phyloP scores from a whole-genome alignment of 2,888 invertebrate species.

The Lasioglossum oenotherae region DNA sequence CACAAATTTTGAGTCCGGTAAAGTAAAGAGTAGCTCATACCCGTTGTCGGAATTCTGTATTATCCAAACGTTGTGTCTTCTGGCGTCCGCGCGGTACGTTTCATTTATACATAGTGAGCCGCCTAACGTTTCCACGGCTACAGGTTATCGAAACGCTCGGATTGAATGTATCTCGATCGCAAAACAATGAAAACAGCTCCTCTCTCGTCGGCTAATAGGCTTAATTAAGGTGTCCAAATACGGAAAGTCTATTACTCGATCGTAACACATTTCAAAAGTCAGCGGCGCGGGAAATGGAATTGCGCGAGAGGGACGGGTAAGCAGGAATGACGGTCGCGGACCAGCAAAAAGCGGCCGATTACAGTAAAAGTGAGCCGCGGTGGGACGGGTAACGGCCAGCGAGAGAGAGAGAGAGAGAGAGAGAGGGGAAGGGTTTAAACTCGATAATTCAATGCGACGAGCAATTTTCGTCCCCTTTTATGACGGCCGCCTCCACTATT shows the following conservation, averaged over 20 bases:
- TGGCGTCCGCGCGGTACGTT: no score
- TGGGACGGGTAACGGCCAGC: neutral
- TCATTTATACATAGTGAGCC: no score
- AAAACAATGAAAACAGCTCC: neutral
- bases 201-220: neutral
- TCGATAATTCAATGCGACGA: conserved; percentile 56
- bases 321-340: conserved; percentile 15
- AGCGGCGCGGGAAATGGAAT: conserved; percentile 1
- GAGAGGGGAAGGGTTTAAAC: conserved; percentile 14
- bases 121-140: no score
- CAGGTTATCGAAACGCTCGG: neutral
- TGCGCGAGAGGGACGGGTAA: neutral
- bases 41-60: no score
- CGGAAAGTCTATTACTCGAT: conserved; percentile 13
- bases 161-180: neutral
- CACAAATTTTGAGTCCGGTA: no score
- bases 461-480: conserved; percentile 51
- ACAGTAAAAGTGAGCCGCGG: conserved; percentile 46
- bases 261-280: neutral
- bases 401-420: neutral
- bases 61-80: no score
- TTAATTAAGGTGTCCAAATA: conserved; percentile 5
- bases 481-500: conserved; percentile 22
- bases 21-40: no score
- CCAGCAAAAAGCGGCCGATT: conserved; percentile 29